These are phyloP conservation scores for Coilia nasus DNA, from an alignment of 2,797 vertebrate genomes.

Conservation along the genomic window DNA sequence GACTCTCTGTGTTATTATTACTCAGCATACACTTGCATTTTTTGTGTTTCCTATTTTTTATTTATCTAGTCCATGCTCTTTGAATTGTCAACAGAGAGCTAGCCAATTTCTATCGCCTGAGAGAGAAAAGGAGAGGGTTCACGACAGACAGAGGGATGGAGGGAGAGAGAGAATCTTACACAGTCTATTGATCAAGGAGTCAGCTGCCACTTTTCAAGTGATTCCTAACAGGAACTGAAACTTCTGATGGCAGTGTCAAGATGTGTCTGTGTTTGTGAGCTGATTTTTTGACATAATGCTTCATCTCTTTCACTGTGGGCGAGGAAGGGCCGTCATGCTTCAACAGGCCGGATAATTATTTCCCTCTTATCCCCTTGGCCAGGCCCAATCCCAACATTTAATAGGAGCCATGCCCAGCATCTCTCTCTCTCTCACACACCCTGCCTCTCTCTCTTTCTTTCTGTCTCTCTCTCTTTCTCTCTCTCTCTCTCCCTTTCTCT, in stretches of 20 bases:
- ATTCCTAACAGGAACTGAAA: conserved; percentile 59
- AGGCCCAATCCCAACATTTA: conserved; percentile 77
- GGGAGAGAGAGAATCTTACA: not conserved
- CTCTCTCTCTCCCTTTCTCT: conserved; percentile 67
- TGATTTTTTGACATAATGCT: conserved; percentile 76
- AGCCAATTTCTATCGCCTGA: not conserved
- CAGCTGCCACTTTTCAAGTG: conserved; percentile 47
- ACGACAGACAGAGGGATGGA: not conserved
- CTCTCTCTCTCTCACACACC: conserved; percentile 52
- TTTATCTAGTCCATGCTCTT: not conserved
- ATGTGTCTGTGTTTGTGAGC: conserved; percentile 70
- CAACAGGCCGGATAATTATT: conserved; percentile 85
- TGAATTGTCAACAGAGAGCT: conserved; percentile 9
- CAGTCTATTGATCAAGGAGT: conserved; percentile 54
- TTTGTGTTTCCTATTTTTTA: not conserved
- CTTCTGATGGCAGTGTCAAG: conserved; percentile 69
- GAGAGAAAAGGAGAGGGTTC: not conserved
- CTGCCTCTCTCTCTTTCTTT: conserved; percentile 63
- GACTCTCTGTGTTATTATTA: not conserved
- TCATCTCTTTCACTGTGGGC: conserved; percentile 71
- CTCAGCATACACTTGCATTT: not conserved
- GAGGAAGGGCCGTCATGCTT: conserved; percentile 80
- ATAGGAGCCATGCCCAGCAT: conserved; percentile 65
- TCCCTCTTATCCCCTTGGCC: conserved; percentile 82
- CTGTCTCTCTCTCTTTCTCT: conserved; percentile 61